Evolutionary conservation across 2,797 vertebrate genomes (phyloP), one percentile per base, ranked within the genome.

Genomic region (Sebastes hubbsi): DNA sequence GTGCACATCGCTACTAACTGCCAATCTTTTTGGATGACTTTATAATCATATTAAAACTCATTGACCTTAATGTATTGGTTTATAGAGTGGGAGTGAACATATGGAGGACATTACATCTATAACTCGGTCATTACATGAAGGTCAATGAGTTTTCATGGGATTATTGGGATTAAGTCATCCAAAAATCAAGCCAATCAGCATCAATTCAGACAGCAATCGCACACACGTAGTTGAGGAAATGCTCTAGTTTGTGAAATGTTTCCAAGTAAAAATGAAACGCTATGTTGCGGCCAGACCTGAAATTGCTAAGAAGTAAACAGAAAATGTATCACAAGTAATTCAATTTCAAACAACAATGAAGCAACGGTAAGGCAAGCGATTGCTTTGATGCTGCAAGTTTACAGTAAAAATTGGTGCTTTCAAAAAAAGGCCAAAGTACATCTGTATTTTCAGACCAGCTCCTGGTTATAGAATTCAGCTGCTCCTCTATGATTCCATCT

Each of bases 401-500:
- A 58, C 22, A 68, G 60, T 76, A 36, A 56, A 80, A 83, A 81
- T 49, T 71, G 77, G 6, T 71, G 70, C 72, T 75, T 77, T 73
- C 27, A 65, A 60, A 78, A 65, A 78, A 68, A 66, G 38, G 36
- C 66, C 64, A 9, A 36, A 60, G 58, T 80, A 72, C 54, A 70
- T 85, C 24, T 89, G 81, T 70, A 29, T 84, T 87, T 84, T 68
- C 24, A 69, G 56, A 49, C 16, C 13, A 7, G 34, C 68, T 77
- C 60, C 59, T 87, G 62, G 46, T 89, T 79, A 80, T 69, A 86
- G 76, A 73, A 56, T 77, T 78, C 80, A 82, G 72, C 75, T 64
- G 78, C 75, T 75, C 62, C 61, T 84, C 78, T 78, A 71, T 86
- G 72, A 83, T 83, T 89, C 62, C 72, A 88, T 87, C 81, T 79